phyloP scores from a whole-genome alignment of 1,140 invertebrate species.

The Drosophila lini region DNA sequence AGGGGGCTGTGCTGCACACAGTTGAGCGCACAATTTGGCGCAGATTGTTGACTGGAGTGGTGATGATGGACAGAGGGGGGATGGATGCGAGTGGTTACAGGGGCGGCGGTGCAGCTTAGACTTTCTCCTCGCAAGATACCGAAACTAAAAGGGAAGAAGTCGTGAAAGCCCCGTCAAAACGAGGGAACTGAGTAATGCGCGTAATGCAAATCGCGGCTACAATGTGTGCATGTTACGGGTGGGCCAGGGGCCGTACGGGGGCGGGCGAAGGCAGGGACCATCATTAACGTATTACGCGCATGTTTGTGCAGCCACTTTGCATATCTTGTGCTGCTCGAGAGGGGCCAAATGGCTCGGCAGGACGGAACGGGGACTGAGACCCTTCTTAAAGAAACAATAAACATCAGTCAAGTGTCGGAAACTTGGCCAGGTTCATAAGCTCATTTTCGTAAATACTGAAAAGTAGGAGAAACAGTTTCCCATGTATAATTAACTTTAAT shows the following conservation, averaged over 20 bases:
- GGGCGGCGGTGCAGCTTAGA: conserved; percentile 30
- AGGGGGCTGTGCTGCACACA: conserved; percentile 37
- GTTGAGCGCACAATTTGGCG: conserved; percentile 77
- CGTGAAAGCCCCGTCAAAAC: conserved; percentile 35
- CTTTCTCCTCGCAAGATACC: conserved; percentile 58
- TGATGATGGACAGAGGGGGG: neutral
- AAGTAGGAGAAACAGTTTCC: too few relatives aligned
- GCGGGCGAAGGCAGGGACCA: conserved; percentile 32
- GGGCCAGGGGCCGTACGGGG: neutral
- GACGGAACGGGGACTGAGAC: neutral
- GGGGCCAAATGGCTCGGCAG: conserved; percentile 8
- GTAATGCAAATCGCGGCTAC: conserved; percentile 75
- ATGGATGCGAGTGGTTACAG: conserved; percentile 1
- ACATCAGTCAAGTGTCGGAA: conserved; percentile 37
- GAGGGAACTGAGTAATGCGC: conserved; percentile 71
- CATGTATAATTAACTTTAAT: conserved; percentile 7
- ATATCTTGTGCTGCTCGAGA: conserved; percentile 48
- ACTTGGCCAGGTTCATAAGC: conserved; percentile 35
- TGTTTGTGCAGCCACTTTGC: conserved; percentile 78
- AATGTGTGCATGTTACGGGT: conserved; percentile 61
- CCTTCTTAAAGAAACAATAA: conserved; percentile 51
- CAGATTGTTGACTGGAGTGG: conserved; percentile 66
- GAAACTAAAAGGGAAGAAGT: conserved; percentile 31
- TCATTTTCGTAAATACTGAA: conserved; percentile 11
- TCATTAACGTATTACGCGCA: conserved; percentile 78